Evolutionary conservation across 2,797 vertebrate species (phyloP).

Genomic region (Poecilia picta): DNA sequence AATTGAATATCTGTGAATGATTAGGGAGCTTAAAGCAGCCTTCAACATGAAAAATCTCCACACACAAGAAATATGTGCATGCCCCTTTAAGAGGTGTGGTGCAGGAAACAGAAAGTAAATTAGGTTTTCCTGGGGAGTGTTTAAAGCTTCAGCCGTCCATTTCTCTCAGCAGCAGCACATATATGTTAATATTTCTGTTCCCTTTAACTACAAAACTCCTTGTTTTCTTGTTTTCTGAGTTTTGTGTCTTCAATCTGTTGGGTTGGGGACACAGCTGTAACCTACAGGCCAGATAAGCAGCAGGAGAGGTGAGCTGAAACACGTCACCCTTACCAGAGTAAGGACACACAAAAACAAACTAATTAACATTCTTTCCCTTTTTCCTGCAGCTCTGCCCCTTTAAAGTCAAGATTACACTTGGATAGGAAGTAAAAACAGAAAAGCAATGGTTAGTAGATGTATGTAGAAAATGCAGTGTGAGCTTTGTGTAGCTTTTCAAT

Average conservation of each 20-base stretch:
- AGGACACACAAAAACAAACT: background rate
- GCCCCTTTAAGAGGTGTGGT: slow-evolving; percentile 56
- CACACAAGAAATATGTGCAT: background rate
- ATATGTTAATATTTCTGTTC: slow-evolving; percentile 20
- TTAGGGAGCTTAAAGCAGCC: slow-evolving; percentile 7
- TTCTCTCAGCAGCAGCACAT: background rate
- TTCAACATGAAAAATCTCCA: background rate
- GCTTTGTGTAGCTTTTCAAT: background rate
- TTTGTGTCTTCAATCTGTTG: background rate
- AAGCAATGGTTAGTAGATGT: background rate
- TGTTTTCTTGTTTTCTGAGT: background rate
- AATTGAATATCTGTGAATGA: slow-evolving; percentile 23
- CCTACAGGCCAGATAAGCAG: background rate
- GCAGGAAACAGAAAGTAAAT: slow-evolving; percentile 46
- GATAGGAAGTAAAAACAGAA: background rate
- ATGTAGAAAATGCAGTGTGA: background rate
- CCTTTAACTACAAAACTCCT: background rate
- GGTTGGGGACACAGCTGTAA: background rate
- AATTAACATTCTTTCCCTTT: background rate
- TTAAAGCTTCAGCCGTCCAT: background rate
- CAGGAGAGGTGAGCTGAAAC: background rate
- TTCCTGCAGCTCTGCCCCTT: background rate
- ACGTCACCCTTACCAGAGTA: background rate
- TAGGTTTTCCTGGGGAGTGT: background rate
- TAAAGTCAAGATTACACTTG: background rate